Evolutionary conservation across 2,797 vertebrate genomes (phyloP).

Genomic region (Sebastes hubbsi): DNA sequence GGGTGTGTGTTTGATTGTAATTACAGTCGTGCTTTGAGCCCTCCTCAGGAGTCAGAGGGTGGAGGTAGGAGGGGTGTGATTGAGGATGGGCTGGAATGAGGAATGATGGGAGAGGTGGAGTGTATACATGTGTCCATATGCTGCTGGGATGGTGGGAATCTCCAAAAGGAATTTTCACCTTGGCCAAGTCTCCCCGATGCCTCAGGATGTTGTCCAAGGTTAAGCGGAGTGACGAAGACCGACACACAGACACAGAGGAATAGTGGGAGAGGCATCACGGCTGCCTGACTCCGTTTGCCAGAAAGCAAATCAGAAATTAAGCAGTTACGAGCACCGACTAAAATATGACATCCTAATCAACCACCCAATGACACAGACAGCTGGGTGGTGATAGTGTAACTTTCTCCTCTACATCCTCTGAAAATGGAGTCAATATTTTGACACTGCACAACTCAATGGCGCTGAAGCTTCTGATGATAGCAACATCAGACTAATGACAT

Average conservation of each 20-base stretch:
- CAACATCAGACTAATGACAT: slow-evolving; percentile 26
- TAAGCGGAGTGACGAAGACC: slow-evolving; percentile 35
- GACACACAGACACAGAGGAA: slow-evolving; percentile 26
- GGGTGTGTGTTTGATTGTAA: slow-evolving; percentile 86
- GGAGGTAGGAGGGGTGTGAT: slow-evolving; percentile 64
- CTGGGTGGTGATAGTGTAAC: slow-evolving; percentile 19
- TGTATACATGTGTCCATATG: slow-evolving; percentile 74
- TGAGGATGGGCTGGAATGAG: slow-evolving; percentile 69
- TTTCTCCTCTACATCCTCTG: neutral
- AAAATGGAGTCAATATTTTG: slow-evolving; percentile 17
- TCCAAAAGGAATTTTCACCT: slow-evolving; percentile 73
- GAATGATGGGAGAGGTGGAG: slow-evolving; percentile 69
- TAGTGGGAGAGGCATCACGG: slow-evolving; percentile 14
- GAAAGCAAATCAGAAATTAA: slow-evolving; percentile 51
- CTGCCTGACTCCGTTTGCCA: slow-evolving; percentile 44
- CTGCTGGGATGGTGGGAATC: slow-evolving; percentile 68
- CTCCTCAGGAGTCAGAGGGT: slow-evolving; percentile 73
- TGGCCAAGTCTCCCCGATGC: slow-evolving; percentile 48
- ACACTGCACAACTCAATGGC: neutral
- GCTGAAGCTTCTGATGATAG: slow-evolving; percentile 11
- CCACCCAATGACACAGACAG: slow-evolving; percentile 33
- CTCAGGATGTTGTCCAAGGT: slow-evolving; percentile 65
- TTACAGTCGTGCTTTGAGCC: slow-evolving; percentile 84
- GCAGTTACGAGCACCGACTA: slow-evolving; percentile 29
- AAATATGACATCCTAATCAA: slow-evolving; percentile 56